Base-by-base conservation (phyloP, 2,797 vertebrate genomes). In the Lateolabrax maculatus region DNA sequence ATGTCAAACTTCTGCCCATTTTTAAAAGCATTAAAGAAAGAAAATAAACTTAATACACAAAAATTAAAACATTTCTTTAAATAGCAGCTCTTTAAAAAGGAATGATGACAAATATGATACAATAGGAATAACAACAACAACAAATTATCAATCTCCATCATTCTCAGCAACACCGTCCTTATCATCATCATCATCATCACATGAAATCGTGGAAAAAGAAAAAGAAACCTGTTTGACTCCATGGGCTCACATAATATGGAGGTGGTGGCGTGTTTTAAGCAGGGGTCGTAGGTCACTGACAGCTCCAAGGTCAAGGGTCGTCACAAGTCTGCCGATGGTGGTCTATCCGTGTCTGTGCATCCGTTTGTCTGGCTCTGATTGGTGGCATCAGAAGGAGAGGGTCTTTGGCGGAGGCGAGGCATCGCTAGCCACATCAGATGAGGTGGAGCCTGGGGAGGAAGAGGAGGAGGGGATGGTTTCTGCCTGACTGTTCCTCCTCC, bases 1-100 rank as follows among this genome's bases (percentile, higher is more conserved):
- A 37, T 58, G 74, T 71, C 77, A 68, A 65, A 84, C 36, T 13
- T 82, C 84, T 76, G 81, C 83, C 78, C 71, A 58, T 74, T 90
- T 80, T 79, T 68, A 85, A 89, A 90, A 84, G 81, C 75, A 36
- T 87, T 83, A 74, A 85, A 91, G 78, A 86, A 82, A 75, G 71
- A 91, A 87, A 89, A 85, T 63, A 67, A 88, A 85, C 48, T 83
- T 82, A 79, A 81, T 75, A 79, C 80, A 89, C 74, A 80, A 74
- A 90, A 84, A 64, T 68, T 39, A n/a, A 79, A 90, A 89, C 53
- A 81, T 84, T 60, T 86, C 85, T 90, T 94, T 91, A 93, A 94
- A 95, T 96, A 95, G 95, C 95, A 96, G 95, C 95, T 94, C 85
- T 93, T 92, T 88, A 90, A 92, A 90, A 92, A 90, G 89, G 88